A percentile compares a stretch with the other conserved stretches of the same genome.
Evolutionary conservation across 2,888 invertebrate genomes (phyloP).

Genomic region (Protula sp.): DNA sequence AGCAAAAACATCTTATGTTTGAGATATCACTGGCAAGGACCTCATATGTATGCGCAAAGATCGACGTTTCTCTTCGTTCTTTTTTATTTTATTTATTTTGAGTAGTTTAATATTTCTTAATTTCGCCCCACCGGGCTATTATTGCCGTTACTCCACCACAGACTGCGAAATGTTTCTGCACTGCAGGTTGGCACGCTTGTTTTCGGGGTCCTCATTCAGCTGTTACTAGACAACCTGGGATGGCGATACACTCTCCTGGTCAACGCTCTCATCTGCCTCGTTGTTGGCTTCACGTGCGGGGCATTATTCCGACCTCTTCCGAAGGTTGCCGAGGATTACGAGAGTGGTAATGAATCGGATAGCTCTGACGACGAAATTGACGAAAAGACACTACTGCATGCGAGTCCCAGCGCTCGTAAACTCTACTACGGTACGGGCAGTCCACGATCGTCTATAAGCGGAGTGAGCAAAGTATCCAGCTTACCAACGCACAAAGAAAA

Average conservation of each 20-base stretch:
- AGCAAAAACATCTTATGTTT: no score
- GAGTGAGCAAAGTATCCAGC: neutral
- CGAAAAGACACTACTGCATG: no score
- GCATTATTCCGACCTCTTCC: slow-evolving; percentile 12
- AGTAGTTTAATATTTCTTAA: no score
- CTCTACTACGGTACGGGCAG: neutral
- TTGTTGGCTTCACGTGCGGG: slow-evolving; percentile 7
- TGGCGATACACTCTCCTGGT: slow-evolving; percentile 16
- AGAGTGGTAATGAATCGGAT: neutral
- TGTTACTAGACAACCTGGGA: slow-evolving; percentile 3
- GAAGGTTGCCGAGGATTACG: neutral
- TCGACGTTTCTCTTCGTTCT: no score
- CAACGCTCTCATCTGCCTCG: neutral
- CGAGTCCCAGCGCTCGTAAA: neutral
- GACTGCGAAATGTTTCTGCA: no score
- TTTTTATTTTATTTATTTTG: no score
- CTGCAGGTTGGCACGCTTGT: slow-evolving; percentile 10
- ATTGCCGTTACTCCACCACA: no score
- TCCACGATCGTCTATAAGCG: neutral
- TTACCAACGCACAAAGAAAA: neutral
- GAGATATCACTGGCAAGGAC: no score
- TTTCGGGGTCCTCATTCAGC: slow-evolving; percentile 10
- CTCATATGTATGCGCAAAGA: no score
- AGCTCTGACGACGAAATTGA: no score
- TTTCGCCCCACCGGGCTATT: no score